phyloP scores from a whole-genome alignment of 1,140 invertebrate genomes.

The Aphelenchoides fujianensis region DNA sequence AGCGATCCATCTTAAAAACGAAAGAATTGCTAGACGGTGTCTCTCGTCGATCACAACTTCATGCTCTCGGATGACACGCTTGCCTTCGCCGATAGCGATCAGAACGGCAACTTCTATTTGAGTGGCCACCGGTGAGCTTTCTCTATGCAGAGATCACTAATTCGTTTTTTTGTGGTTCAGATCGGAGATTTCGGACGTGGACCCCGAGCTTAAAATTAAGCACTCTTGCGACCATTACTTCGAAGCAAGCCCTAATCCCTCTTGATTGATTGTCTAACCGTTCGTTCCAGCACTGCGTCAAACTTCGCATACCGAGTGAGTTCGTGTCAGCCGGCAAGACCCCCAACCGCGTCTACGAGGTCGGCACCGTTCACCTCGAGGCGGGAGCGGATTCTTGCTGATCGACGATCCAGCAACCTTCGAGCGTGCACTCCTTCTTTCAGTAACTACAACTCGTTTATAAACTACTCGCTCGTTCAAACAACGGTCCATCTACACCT shows the following conservation, averaged over 20 bases:
- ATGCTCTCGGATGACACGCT: slow-evolving; percentile 2
- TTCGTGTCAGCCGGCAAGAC: not conserved
- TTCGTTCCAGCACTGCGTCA: slow-evolving; percentile 3
- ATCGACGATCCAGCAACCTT: not conserved
- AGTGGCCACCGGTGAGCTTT: not conserved
- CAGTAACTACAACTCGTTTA: not conserved
- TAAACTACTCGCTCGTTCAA: not conserved
- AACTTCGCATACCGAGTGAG: not conserved
- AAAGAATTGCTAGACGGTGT: too few relatives aligned
- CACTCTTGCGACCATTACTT: slow-evolving; percentile 12
- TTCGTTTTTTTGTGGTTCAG: not conserved
- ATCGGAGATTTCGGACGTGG: not conserved
- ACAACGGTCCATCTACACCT: not conserved
- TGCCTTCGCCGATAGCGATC: not conserved
- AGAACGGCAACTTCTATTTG: slow-evolving; percentile 4
- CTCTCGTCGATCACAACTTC: not conserved
- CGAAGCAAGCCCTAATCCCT: too few relatives aligned
- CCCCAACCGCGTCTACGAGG: not conserved
- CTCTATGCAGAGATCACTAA: not conserved
- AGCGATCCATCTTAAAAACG: too few relatives aligned
- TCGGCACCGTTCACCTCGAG: not conserved
- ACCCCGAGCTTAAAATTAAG: not conserved
- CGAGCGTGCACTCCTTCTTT: not conserved
- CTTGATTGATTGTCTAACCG: too few relatives aligned
- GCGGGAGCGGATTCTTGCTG: not conserved